Evolutionary conservation across 2,888 invertebrate species (phyloP).

Genomic region (Germaria angustata): DNA sequence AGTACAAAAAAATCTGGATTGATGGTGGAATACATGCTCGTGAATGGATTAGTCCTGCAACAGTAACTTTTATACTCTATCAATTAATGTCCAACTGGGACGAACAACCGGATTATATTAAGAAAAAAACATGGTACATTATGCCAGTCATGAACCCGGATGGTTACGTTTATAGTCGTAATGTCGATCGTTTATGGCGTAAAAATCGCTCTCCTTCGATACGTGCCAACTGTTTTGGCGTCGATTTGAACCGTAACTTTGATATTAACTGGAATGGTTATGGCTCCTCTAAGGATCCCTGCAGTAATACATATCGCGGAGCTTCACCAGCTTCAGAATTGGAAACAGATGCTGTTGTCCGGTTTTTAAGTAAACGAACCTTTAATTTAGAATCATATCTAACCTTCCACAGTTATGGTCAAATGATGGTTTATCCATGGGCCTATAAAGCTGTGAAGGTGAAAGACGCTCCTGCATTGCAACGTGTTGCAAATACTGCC

Average conservation of each 20-base stretch:
- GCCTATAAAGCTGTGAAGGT: slow-evolving; percentile 77
- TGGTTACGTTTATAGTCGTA: slow-evolving; percentile 92
- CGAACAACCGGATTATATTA: slow-evolving; percentile 83
- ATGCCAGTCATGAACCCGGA: slow-evolving; percentile 90
- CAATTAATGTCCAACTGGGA: slow-evolving; percentile 85
- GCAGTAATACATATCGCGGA: slow-evolving; percentile 90
- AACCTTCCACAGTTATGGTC: slow-evolving; percentile 88
- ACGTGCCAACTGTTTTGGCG: slow-evolving; percentile 83
- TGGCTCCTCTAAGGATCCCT: slow-evolving; percentile 83
- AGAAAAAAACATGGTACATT: slow-evolving; percentile 90
- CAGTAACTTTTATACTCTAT: slow-evolving; percentile 88
- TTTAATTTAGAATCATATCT: slow-evolving; percentile 84
- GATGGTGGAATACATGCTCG: slow-evolving; percentile 92
- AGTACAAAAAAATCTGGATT: slow-evolving; percentile 86
- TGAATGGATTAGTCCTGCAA: slow-evolving; percentile 93
- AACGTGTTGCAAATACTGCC: slow-evolving; percentile 74
- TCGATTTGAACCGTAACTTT: slow-evolving; percentile 92
- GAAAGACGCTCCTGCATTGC: slow-evolving; percentile 71
- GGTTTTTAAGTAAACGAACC: slow-evolving; percentile 81
- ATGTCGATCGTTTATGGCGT: slow-evolving; percentile 89
- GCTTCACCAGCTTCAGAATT: slow-evolving; percentile 89
- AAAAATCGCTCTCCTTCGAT: slow-evolving; percentile 84
- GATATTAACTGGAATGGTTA: slow-evolving; percentile 92
- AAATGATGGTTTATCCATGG: slow-evolving; percentile 78
- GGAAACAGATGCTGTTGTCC: slow-evolving; percentile 86